These are phyloP conservation scores for Lutraria lutraria DNA, from an alignment of 2,888 invertebrate species.

Conservation along the genomic window DNA sequence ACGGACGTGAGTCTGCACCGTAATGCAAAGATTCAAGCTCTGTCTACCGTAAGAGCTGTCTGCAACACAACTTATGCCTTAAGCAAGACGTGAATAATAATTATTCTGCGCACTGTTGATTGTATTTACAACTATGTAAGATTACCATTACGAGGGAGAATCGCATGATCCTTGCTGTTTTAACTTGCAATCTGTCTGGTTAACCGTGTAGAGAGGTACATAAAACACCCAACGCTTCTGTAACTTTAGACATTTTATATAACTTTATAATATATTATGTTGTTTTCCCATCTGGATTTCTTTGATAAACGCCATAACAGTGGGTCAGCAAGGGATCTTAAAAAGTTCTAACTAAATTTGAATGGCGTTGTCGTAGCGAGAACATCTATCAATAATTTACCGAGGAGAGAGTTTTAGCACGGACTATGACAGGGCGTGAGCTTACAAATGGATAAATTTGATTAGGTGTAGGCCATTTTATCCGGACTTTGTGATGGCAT, in stretches of 20 bases:
- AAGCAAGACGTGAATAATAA: neutral
- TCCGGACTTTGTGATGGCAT: constrained; percentile 1
- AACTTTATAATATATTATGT: constrained; percentile 4
- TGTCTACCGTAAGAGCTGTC: too few species aligned
- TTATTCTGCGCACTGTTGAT: neutral
- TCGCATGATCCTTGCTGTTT: neutral
- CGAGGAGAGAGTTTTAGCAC: constrained; percentile 19
- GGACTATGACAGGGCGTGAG: constrained; percentile 10
- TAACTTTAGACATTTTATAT: neutral
- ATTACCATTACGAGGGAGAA: neutral
- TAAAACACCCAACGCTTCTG: neutral
- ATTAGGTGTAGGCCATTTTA: constrained; percentile 22
- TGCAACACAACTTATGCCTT: too few species aligned
- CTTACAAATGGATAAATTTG: constrained; percentile 49
- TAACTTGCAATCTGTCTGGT: neutral
- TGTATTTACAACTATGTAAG: neutral
- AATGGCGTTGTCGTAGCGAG: constrained; percentile 10
- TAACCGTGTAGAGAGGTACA: neutral
- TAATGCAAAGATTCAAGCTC: too few species aligned
- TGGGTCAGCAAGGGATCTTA: neutral
- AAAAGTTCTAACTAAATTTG: neutral
- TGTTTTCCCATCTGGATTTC: neutral
- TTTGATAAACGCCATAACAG: neutral
- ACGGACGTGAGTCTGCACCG: too few species aligned
- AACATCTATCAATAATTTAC: constrained; percentile 47